Evolutionary conservation across 2,888 invertebrate species (phyloP), one percentile per base, ranked within the genome.

Genomic region (Lamellibrachia columna): DNA sequence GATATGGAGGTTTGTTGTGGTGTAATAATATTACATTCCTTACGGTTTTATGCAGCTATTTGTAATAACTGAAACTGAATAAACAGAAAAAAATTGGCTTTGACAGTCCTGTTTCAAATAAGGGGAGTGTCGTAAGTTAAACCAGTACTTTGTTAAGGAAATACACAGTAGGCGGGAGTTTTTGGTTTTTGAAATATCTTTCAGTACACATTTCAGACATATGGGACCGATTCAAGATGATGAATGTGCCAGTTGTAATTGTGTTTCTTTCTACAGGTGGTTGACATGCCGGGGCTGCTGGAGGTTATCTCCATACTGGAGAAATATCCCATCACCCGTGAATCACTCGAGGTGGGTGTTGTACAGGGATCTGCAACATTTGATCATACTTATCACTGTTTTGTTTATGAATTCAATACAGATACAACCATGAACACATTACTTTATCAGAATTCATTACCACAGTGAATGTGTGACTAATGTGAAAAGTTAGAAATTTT

Each of bases 271-370:
- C 95, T 97, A 93, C 97, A 99, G 99, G 99, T 99, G 97, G 98
- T 98, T 97, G 98, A 99, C 97, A 98, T 98, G 98, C 98, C 98
- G 97, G 97, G 98, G 96, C 98, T 99, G 97, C 97, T 98, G 97
- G 98, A 98, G 97, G 98, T 99, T 97, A 98, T 99, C 97, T 98
- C 98, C 97, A 97, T 98, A 97, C 97, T 99, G 98, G 99, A 99
- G 97, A 98, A 98, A 97, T 98, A 98, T 97, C 97, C 98, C 97
- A 98, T 98, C 97, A 98, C 98, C 97, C 98, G 98, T 97, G 98
- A 98, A 97, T 97, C 98, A 97, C 97, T 98, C 97, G 98, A 98
- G 98, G 98, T 98, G 53, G 11, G 53, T 91, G 91, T 40, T 52
- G 91, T 52, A 53, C 22, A 15, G 40, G 40, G 40, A 40, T 40